Conservation (phyloP, 2,888 invertebrate species). For the Caenorhabditis auriculariae region DNA sequence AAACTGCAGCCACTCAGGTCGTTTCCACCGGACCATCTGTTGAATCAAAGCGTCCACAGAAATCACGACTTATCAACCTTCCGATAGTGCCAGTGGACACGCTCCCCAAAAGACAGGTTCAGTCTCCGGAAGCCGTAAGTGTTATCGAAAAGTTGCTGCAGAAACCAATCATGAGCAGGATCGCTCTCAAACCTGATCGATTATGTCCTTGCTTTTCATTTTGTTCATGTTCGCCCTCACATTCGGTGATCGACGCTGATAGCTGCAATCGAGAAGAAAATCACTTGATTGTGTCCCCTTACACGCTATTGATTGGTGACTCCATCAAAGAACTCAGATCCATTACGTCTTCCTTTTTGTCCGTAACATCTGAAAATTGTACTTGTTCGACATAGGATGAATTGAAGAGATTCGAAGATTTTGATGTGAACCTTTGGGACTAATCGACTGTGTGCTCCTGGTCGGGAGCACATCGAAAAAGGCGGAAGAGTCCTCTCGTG, state of each 20-base stretch:
- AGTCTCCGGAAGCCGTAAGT: conserved; percentile 4
- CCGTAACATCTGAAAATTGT: too few species aligned
- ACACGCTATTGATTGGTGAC: not conserved
- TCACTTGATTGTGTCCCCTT: not conserved
- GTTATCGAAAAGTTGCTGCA: conserved; percentile 4
- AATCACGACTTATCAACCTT: not conserved
- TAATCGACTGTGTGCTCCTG: conserved; percentile 1
- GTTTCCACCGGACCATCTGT: conserved; percentile 18
- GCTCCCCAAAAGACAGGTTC: conserved; percentile 1
- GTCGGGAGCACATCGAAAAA: too few species aligned
- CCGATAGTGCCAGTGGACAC: conserved; percentile 1
- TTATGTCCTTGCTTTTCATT: conserved; percentile 1
- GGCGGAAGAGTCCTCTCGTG: too few species aligned
- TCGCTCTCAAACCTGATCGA: too few species aligned
- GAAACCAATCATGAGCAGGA: too few species aligned
- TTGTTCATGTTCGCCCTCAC: too few species aligned
- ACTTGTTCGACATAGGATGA: too few species aligned
- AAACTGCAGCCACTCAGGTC: conserved; percentile 36
- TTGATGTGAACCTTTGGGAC: not conserved
- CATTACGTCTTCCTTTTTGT: not conserved
- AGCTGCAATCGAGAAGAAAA: not conserved
- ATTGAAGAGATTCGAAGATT: too few species aligned
- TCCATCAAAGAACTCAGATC: conserved; percentile 1
- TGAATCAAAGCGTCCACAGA: not conserved
- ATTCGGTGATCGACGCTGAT: too few species aligned